These are phyloP conservation scores for Alectoris magna DNA, from an alignment of 2,797 vertebrate species.

Conservation along the genomic window DNA sequence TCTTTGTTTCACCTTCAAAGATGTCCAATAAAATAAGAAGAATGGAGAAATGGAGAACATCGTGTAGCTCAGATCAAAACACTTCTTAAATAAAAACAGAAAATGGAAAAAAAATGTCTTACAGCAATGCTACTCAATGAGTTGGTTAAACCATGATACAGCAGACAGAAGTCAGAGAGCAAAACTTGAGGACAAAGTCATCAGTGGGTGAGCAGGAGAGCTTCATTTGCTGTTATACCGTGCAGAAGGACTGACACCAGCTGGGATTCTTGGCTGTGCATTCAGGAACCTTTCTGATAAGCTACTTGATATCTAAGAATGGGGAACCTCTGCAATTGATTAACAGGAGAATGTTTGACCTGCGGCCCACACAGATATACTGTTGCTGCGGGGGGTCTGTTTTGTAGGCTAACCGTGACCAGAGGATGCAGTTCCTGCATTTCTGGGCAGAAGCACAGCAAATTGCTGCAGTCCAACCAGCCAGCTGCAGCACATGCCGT, in stretches of 20 bases:
- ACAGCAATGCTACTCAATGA: background rate
- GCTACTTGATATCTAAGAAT: background rate
- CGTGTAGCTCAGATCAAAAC: background rate
- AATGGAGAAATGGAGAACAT: background rate
- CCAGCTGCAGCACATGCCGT: background rate
- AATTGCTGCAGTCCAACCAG: background rate
- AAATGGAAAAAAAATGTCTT: background rate
- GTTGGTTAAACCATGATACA: background rate
- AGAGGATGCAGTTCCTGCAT: background rate
- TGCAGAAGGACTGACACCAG: background rate
- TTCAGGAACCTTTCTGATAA: background rate
- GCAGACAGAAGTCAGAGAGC: background rate
- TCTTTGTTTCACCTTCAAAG: background rate
- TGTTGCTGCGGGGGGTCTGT: background rate
- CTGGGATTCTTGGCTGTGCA: background rate
- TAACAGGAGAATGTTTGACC: background rate
- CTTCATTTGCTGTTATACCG: rapidly evolving
- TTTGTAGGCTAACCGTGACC: background rate
- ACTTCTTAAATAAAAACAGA: background rate
- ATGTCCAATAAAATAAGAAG: background rate
- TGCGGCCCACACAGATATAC: background rate
- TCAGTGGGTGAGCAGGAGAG: background rate
- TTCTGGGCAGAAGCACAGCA: background rate
- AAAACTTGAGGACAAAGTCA: background rate
- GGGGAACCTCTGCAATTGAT: background rate